A percentile compares a stretch with the other conserved stretches of the same genome.
These are phyloP conservation scores for Ennomos fuscantarius DNA, from an alignment of 2,888 invertebrate genomes.

Conservation along the genomic window DNA sequence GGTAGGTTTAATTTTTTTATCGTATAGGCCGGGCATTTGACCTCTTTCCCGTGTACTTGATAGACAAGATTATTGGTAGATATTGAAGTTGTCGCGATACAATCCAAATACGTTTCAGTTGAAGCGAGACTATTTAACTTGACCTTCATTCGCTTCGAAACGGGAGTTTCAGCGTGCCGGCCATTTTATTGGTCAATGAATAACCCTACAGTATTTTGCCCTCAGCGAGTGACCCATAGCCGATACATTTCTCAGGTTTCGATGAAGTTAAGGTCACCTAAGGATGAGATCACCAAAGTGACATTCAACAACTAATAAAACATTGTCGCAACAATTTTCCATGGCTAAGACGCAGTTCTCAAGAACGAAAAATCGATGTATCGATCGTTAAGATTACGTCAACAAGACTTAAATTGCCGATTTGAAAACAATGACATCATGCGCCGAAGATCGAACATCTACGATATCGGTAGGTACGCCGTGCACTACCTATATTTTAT, in stretches of 20 bases:
- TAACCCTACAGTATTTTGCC: neutral
- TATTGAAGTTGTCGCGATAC: too few species aligned
- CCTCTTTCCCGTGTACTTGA: too few species aligned
- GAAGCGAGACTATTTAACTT: constrained; percentile 4
- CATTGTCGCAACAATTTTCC: constrained; percentile 3
- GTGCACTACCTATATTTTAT: constrained; percentile 30
- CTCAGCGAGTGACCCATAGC: neutral
- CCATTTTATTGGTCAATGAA: constrained; percentile 1
- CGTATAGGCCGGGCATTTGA: too few species aligned
- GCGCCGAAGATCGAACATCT: constrained; percentile 7
- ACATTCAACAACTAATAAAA: neutral
- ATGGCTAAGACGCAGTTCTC: constrained; percentile 3
- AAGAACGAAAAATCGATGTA: neutral
- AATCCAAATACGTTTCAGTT: too few species aligned
- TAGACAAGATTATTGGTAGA: too few species aligned
- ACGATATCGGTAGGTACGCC: constrained; percentile 13
- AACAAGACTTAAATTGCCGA: constrained; percentile 27
- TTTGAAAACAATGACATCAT: constrained; percentile 39
- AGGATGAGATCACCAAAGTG: constrained; percentile 14
- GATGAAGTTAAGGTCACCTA: too few species aligned
- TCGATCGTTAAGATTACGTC: constrained; percentile 19
- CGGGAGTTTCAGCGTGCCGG: constrained; percentile 5
- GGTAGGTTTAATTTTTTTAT: too few species aligned
- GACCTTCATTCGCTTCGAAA: constrained; percentile 10
- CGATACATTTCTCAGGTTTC: constrained; percentile 1